phyloP scores from a whole-genome alignment of 2,888 invertebrate genomes.

The Hypena proboscidalis region DNA sequence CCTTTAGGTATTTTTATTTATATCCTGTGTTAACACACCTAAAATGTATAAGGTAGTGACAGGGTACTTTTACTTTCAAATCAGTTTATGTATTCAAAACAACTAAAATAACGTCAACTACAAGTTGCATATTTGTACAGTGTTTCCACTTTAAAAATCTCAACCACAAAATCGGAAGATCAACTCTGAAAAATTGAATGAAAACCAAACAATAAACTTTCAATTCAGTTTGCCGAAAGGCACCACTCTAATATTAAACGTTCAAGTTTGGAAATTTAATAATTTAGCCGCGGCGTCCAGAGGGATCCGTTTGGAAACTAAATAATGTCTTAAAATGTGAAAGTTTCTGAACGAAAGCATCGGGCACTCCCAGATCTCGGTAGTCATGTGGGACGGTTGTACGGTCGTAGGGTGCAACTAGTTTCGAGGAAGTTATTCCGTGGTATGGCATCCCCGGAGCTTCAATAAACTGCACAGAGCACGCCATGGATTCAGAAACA shows the following conservation, averaged over 20 bases:
- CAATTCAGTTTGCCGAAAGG: slow-evolving; percentile 37
- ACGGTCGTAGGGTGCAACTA: slow-evolving; percentile 40
- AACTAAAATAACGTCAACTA: no score
- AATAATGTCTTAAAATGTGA: slow-evolving; percentile 74
- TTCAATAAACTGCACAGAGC: slow-evolving; percentile 44
- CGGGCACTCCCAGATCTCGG: slow-evolving; percentile 61
- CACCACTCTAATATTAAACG: slow-evolving; percentile 35
- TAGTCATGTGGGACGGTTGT: slow-evolving; percentile 32
- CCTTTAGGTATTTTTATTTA: no score
- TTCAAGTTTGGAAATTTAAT: slow-evolving; percentile 64
- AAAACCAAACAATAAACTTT: slow-evolving; percentile 22
- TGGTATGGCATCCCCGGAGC: slow-evolving; percentile 47
- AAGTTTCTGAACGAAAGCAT: slow-evolving; percentile 61
- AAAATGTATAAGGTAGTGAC: no score
- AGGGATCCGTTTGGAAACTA: slow-evolving; percentile 54
- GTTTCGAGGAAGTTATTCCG: slow-evolving; percentile 55
- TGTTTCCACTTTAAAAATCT: no score
- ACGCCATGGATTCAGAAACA: slow-evolving; percentile 23
- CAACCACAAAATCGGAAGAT: no score
- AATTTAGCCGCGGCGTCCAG: slow-evolving; percentile 57
- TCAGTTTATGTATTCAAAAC: no score
- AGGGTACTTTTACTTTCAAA: no score
- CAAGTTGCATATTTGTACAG: no score
- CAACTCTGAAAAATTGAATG: slow-evolving; percentile 10
- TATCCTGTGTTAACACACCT: no score